Evolutionary conservation across 2,113 vertebrate species (phyloP).

Genomic region (Glaucidium brasilianum): DNA sequence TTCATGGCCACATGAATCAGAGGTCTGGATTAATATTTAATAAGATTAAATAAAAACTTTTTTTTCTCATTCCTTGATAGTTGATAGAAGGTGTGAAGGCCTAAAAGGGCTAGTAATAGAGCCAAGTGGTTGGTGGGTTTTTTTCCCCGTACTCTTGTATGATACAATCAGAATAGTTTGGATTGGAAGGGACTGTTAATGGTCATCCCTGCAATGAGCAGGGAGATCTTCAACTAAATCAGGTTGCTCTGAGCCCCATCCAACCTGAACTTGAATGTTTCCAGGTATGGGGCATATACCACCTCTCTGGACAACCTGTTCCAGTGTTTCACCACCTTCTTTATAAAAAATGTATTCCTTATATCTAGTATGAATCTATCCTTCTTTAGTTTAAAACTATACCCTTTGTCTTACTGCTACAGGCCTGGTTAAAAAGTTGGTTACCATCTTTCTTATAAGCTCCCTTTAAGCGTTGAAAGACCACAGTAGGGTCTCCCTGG

Average conservation of each 20-base stretch:
- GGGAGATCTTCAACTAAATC: background rate
- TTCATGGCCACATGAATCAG: background rate
- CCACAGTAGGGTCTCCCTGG: background rate
- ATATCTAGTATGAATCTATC: background rate
- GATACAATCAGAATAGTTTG: background rate
- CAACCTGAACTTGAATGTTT: background rate
- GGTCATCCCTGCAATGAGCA: background rate
- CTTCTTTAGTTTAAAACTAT: background rate
- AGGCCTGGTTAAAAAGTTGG: background rate
- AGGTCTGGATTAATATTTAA: background rate
- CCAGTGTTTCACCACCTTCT: background rate
- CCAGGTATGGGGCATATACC: background rate
- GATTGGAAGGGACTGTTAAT: background rate
- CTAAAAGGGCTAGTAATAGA: background rate
- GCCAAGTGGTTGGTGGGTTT: background rate
- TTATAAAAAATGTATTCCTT: background rate
- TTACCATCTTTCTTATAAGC: background rate
- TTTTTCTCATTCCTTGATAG: background rate
- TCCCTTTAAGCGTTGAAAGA: background rate
- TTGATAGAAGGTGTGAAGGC: background rate
- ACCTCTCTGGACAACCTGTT: background rate
- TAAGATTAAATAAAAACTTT: background rate
- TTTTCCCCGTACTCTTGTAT: background rate
- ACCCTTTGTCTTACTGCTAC: rapidly evolving
- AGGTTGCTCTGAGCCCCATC: background rate